phyloP scores from a whole-genome alignment of 2,888 invertebrate genomes.

The Taenaris catops region DNA sequence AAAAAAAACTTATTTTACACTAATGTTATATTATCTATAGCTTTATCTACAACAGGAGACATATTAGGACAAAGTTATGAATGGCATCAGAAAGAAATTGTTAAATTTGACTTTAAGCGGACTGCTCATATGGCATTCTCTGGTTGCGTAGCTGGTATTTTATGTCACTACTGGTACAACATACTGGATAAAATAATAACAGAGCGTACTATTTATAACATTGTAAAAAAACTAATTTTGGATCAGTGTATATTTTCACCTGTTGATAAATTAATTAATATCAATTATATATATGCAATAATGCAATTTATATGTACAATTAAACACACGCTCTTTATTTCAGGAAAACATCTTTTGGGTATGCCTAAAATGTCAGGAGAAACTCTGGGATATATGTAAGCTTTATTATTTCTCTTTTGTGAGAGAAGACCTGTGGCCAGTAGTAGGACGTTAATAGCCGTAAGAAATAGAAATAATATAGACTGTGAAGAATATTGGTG shows the following conservation, averaged over 20 bases:
- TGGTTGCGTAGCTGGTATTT: conserved; percentile 88
- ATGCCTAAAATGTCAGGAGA: no score
- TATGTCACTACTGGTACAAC: conserved; percentile 94
- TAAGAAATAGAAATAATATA: no score
- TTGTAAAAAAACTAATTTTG: conserved; percentile 88
- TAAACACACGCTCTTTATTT: no score
- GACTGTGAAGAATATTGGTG: no score
- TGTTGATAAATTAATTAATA: no score
- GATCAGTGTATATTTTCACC: conserved; percentile 95
- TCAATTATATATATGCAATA: no score
- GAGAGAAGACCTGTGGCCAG: no score
- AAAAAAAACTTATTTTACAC: conserved; percentile 87
- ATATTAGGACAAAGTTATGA: conserved; percentile 91
- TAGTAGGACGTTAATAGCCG: no score
- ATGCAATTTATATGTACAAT: no score
- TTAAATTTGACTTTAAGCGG: conserved; percentile 80
- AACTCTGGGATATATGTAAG: no score
- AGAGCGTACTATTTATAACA: conserved; percentile 83
- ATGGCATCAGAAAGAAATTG: conserved; percentile 80
- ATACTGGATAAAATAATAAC: conserved; percentile 87
- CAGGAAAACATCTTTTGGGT: no score
- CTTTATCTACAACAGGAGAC: conserved; percentile 89
- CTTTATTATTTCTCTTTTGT: no score
- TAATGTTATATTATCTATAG: conserved; percentile 89
- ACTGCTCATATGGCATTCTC: conserved; percentile 89